Percentiles rank a stretch among this genome's conserved stretches.
Evolutionary conservation across 2,113 vertebrate genomes (phyloP).

Genomic region (Gasterosteus aculeatus): DNA sequence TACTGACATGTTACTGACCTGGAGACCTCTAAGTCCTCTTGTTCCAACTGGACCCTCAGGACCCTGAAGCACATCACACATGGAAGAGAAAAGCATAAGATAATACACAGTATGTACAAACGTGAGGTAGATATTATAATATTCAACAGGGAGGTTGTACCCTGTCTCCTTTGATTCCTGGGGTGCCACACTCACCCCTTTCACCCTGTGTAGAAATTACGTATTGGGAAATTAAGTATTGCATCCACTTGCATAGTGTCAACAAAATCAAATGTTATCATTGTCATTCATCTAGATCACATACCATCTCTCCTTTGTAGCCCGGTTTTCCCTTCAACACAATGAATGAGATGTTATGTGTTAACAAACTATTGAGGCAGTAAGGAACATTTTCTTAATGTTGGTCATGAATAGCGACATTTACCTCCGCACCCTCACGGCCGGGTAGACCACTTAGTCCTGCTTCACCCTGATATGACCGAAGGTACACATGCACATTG

Average conservation of each 20-base stretch:
- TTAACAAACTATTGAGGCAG: background rate
- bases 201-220: slow-evolving; percentile 82
- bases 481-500: background rate
- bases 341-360: background rate
- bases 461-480: slow-evolving; percentile 83
- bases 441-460: slow-evolving; percentile 88
- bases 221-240: background rate
- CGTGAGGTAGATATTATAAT: background rate
- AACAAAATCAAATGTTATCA: slow-evolving; percentile 4
- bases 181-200: slow-evolving; percentile 90
- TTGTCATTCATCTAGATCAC: background rate
- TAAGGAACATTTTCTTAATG: background rate
- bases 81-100: background rate
- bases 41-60: slow-evolving; percentile 85
- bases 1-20: slow-evolving; percentile 77
- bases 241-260: background rate
- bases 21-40: slow-evolving; percentile 85
- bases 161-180: slow-evolving; percentile 91
- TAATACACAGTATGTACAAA: slow-evolving; percentile 1
- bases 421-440: slow-evolving; percentile 87
- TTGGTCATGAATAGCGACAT: background rate
- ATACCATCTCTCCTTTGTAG: slow-evolving; percentile 92
- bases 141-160: slow-evolving; percentile 70
- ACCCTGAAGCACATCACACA: slow-evolving; percentile 79
- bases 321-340: slow-evolving; percentile 84